Conservation (phyloP, 2,113 vertebrate species). For the Macrotus californicus region DNA sequence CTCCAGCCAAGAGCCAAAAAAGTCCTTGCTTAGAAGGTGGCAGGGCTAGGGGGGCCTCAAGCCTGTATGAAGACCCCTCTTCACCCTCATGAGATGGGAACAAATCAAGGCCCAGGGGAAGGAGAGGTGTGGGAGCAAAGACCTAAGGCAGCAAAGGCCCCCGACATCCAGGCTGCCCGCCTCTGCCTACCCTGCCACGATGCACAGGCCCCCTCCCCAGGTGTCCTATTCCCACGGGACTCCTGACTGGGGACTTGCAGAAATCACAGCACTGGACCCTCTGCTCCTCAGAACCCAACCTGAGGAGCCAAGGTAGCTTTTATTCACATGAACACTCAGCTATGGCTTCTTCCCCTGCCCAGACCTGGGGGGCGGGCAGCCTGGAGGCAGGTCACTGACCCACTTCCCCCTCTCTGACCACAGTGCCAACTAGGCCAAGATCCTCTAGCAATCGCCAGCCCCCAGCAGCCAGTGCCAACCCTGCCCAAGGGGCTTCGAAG, state of each 20-base stretch:
- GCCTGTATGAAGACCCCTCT: neutral
- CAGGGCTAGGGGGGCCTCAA: neutral
- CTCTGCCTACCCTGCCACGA: neutral
- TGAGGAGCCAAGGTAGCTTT: neutral
- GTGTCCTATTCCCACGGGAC: neutral
- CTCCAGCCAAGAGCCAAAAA: conserved; percentile 4
- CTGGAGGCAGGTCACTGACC: conserved; percentile 46
- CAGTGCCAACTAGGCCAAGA: conserved; percentile 60
- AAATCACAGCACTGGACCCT: neutral
- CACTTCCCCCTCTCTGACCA: conserved; percentile 54
- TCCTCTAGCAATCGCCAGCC: conserved; percentile 32
- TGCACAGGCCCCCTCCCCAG: neutral
- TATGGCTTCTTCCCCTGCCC: neutral
- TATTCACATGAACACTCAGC: neutral
- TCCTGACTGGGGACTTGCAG: neutral
- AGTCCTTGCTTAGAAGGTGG: neutral
- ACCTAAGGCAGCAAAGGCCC: neutral
- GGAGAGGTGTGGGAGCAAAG: neutral
- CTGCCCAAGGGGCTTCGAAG: neutral
- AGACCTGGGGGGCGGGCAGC: neutral
- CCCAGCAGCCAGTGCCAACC: neutral
- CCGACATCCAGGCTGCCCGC: neutral
- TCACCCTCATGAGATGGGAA: neutral
- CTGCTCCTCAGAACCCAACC: neutral
- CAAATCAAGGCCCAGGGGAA: neutral